Conservation (phyloP, 2,113 vertebrate species). For the Paramisgurnus dabryanus region DNA sequence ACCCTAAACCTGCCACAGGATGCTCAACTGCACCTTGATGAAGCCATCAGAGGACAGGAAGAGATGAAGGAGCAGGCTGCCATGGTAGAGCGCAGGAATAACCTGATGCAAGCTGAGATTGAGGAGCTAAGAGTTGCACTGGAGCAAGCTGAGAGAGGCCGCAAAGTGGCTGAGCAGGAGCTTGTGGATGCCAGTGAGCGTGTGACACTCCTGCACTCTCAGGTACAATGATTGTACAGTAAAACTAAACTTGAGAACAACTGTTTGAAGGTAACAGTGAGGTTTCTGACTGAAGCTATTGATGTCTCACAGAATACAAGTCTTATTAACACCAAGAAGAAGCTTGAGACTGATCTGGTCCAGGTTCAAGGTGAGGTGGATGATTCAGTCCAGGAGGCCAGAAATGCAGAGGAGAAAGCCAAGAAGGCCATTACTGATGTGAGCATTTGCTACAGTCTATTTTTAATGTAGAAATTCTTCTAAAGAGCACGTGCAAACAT, state of each 20-base stretch:
- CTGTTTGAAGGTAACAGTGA: too few species aligned
- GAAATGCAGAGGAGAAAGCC: conserved; percentile 58
- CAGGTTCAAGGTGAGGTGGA: too few species aligned
- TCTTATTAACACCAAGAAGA: too few species aligned
- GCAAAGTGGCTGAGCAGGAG: conserved; percentile 86
- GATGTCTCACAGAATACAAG: too few species aligned
- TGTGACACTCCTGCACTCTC: conserved; percentile 71
- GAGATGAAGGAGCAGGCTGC: too few species aligned
- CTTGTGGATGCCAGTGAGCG: conserved; percentile 53
- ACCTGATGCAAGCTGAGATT: background rate
- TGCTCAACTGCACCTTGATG: conserved; percentile 82
- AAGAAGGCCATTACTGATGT: conserved; percentile 93
- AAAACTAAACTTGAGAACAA: too few species aligned
- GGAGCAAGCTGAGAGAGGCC: conserved; percentile 58
- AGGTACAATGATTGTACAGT: conserved; percentile 64
- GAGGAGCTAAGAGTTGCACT: background rate
- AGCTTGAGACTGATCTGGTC: too few species aligned
- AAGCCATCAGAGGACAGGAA: conserved; percentile 64
- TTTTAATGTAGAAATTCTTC: background rate
- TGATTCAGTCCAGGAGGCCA: too few species aligned
- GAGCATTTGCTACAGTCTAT: background rate
- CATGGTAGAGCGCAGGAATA: too few species aligned
- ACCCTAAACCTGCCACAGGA: conserved; percentile 66
- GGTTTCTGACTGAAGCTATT: too few species aligned
- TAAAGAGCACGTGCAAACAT: too few species aligned